A percentile compares a stretch with the other conserved stretches of the same genome.
Conservation (phyloP, 2,113 vertebrate species). For the Nettapus auritus region DNA sequence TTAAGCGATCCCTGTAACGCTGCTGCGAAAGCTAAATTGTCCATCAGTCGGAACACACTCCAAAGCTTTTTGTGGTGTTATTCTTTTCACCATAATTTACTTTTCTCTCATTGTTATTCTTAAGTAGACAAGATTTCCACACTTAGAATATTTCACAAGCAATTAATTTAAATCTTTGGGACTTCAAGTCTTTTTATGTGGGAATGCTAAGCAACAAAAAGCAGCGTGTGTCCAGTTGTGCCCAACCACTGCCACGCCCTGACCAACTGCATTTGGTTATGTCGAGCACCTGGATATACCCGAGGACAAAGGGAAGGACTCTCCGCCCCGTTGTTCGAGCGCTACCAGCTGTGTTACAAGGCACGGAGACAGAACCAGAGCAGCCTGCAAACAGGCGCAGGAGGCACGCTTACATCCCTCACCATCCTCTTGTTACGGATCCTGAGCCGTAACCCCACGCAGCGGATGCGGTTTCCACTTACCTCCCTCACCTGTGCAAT, state of each 20-base stretch:
- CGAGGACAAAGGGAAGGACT: background rate
- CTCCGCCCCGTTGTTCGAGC: background rate
- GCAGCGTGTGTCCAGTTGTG: background rate
- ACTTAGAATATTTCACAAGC: background rate
- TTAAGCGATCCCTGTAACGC: background rate
- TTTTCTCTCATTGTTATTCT: background rate
- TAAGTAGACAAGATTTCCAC: background rate
- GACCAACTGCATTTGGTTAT: background rate
- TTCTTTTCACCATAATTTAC: background rate
- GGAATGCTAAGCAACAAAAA: background rate
- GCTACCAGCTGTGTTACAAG: background rate
- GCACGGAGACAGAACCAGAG: fast-evolving
- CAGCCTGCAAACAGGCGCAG: fast-evolving
- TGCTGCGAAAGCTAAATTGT: background rate
- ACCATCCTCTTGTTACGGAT: background rate
- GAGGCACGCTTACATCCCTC: background rate
- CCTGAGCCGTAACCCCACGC: background rate
- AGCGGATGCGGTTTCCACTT: background rate
- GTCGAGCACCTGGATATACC: background rate
- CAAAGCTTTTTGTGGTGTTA: conserved; percentile 13
- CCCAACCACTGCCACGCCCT: background rate
- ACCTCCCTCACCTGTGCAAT: background rate
- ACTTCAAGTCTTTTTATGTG: background rate
- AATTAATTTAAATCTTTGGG: background rate
- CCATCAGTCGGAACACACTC: background rate